Percentiles rank a stretch among this genome's conserved stretches.
Conservation (phyloP, 2,113 vertebrate species). For the Engystomops pustulosus region DNA sequence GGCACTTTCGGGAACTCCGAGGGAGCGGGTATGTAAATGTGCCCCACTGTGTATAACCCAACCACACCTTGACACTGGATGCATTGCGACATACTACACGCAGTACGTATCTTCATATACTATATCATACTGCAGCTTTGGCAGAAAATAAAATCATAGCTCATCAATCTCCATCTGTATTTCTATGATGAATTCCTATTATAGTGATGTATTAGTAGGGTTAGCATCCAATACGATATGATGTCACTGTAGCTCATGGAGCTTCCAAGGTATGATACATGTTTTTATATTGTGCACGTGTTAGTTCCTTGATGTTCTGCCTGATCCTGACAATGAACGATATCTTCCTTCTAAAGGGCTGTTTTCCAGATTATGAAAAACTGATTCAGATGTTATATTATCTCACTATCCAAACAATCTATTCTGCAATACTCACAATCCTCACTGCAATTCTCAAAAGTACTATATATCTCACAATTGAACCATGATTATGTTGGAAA, state of each 20-base stretch:
- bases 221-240: not conserved
- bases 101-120: not conserved
- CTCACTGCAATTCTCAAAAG: no score
- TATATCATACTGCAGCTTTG: not conserved
- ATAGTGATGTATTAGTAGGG: not conserved
- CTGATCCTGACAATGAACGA: not conserved
- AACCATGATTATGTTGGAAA: no score
- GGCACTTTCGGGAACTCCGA: no score
- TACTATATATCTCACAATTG: no score
- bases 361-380: slow-evolving; percentile 23
- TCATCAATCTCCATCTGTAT: slow-evolving; percentile 2
- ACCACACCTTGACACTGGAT: not conserved
- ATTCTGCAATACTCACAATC: not conserved
- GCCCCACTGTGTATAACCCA: no score
- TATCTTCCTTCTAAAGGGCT: not conserved
- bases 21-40: no score
- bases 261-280: not conserved
- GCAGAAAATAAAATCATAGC: not conserved
- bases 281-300: not conserved
- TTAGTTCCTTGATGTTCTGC: not conserved
- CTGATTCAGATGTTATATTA: slow-evolving; percentile 2
- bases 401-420: slow-evolving; percentile 19
- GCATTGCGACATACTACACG: not conserved
- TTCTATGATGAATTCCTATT: not conserved
- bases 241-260: not conserved